Percentiles rank a stretch among this genome's conserved stretches.
Evolutionary conservation across 1,140 invertebrate species (phyloP).

Genomic region (Ylistrum balloti): DNA sequence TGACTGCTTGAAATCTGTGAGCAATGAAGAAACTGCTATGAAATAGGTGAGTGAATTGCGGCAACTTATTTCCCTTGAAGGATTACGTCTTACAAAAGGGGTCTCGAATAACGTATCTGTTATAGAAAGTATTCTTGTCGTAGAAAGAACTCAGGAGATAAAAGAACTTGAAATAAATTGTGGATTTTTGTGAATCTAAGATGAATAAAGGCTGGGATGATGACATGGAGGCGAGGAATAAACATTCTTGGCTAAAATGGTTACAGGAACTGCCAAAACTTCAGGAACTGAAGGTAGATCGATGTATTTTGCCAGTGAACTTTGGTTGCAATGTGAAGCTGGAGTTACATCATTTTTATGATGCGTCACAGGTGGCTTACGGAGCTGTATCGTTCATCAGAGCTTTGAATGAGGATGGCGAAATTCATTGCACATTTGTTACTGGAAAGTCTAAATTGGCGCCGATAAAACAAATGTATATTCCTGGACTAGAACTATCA

Average conservation of each 20-base stretch:
- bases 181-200: conserved; percentile 51
- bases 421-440: conserved; percentile 52
- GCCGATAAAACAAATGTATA: conserved; percentile 48
- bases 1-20: no score
- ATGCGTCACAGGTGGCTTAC: conserved; percentile 15
- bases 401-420: conserved; percentile 16
- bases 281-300: conserved; percentile 11
- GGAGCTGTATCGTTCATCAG: not conserved
- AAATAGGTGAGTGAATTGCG: no score
- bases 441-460: conserved; percentile 50
- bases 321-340: conserved; percentile 43
- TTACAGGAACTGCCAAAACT: conserved; percentile 35
- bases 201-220: conserved; percentile 58
- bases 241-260: conserved; percentile 57
- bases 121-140: not conserved
- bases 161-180: not conserved
- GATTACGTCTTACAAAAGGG: no score
- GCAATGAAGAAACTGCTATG: no score
- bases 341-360: conserved; percentile 56
- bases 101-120: conserved; percentile 40
- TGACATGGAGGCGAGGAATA: conserved; percentile 23
- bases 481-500: conserved; percentile 55
- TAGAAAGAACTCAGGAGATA: not conserved
- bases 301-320: conserved; percentile 57
- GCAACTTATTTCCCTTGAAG: no score